Conservation (phyloP, 1,140 invertebrate species). For the Diuraphis noxia region DNA sequence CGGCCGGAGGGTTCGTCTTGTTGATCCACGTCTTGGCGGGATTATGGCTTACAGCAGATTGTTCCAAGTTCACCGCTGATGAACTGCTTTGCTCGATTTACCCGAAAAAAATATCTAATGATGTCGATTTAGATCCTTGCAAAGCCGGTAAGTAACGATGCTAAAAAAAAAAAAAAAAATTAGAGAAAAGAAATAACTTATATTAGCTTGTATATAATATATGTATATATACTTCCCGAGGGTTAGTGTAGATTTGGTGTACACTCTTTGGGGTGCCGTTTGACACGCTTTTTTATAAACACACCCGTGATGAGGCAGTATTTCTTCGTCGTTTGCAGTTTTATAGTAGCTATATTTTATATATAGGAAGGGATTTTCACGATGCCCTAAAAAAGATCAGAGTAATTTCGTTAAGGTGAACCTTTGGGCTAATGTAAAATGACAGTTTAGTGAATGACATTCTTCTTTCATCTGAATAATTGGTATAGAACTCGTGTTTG, state of each 20-base stretch:
- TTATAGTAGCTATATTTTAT: neutral
- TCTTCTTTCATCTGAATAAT: constrained; percentile 22
- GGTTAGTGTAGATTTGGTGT: neutral
- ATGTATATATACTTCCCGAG: neutral
- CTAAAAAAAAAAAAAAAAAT: neutral
- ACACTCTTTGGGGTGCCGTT: constrained; percentile 3
- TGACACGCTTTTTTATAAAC: constrained; percentile 17
- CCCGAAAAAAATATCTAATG: constrained; percentile 70
- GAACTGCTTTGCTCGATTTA: constrained; percentile 69
- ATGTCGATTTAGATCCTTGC: constrained; percentile 81
- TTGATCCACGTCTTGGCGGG: constrained; percentile 58
- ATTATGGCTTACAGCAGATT: constrained; percentile 57
- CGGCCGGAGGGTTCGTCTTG: neutral
- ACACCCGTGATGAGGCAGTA: too few species aligned
- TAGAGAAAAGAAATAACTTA: neutral
- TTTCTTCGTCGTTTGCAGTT: neutral
- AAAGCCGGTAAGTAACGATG: constrained; percentile 73
- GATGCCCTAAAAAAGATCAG: neutral
- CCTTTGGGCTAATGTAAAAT: neutral
- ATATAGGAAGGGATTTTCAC: neutral
- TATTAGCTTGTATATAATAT: neutral
- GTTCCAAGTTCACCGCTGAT: constrained; percentile 69
- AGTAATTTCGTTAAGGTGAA: neutral
- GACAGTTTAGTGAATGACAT: neutral
- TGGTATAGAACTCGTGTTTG: constrained; percentile 3